Conservation (phyloP, 2,797 vertebrate species). For the Syngnathus rostellatus region DNA sequence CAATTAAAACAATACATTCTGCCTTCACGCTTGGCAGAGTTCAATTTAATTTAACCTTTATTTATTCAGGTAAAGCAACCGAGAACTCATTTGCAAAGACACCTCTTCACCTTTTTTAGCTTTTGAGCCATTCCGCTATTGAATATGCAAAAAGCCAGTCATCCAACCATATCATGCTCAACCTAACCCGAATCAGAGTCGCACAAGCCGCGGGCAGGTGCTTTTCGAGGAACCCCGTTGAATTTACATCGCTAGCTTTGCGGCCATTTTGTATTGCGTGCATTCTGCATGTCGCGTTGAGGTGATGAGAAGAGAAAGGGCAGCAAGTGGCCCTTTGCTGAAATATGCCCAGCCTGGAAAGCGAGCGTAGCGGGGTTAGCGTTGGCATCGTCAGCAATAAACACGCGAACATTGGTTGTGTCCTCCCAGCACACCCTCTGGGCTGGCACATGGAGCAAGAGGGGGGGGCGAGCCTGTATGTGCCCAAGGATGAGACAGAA, state of each 20-base stretch:
- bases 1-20: neutral
- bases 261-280: slow-evolving; percentile 26
- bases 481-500: slow-evolving; percentile 52
- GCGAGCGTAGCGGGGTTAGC: slow-evolving; percentile 34
- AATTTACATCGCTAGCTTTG: slow-evolving; percentile 26
- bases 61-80: neutral
- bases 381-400: slow-evolving; percentile 34
- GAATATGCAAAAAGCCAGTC: slow-evolving; percentile 24
- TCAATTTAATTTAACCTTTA: neutral
- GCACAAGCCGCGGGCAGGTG: slow-evolving; percentile 19
- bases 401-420: slow-evolving; percentile 21
- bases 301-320: slow-evolving; percentile 28
- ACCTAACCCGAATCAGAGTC: slow-evolving; percentile 9
- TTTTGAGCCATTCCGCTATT: neutral
- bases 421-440: slow-evolving; percentile 58
- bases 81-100: neutral
- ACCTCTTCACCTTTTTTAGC: too few relatives aligned
- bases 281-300: slow-evolving; percentile 25
- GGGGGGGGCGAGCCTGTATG: slow-evolving; percentile 47
- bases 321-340: neutral
- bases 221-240: slow-evolving; percentile 32
- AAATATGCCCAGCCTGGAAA: slow-evolving; percentile 33
- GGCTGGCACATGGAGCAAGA: slow-evolving; percentile 59
- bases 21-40: neutral
- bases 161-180: slow-evolving; percentile 18